Percentiles rank a stretch among this genome's conserved stretches.
Conservation (phyloP, 2,113 vertebrate species). For the Corydoras maculifer region DNA sequence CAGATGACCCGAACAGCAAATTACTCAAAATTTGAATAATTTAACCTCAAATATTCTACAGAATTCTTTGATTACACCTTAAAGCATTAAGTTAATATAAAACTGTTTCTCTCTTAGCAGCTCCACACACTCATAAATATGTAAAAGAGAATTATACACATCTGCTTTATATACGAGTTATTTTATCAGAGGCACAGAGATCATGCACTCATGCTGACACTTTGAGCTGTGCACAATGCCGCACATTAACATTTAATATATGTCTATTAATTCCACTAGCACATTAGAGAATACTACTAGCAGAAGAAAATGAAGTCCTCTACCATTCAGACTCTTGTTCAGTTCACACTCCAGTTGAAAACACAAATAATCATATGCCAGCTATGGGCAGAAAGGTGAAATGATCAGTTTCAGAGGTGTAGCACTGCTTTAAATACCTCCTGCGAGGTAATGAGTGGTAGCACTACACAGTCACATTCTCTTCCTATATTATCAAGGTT, state of each 20-base stretch:
- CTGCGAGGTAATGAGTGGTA: conserved; percentile 23
- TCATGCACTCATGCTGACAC: conserved; percentile 50
- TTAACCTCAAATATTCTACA: no score
- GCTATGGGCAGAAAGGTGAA: conserved; percentile 28
- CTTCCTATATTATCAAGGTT: conserved; percentile 19
- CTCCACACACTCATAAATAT: background rate
- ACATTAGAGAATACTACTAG: conserved; percentile 25
- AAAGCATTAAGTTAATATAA: background rate
- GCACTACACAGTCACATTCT: conserved; percentile 19
- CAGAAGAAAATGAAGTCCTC: conserved; percentile 36
- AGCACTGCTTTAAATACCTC: conserved; percentile 36
- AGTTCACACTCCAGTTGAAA: conserved; percentile 32
- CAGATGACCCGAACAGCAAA: no score
- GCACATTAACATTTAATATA: conserved; percentile 41
- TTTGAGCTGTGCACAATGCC: conserved; percentile 40
- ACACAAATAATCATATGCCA: conserved; percentile 46
- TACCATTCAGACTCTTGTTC: conserved; percentile 31
- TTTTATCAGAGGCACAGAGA: conserved; percentile 53
- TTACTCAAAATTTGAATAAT: no score
- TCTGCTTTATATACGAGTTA: conserved; percentile 2
- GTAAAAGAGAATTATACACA: background rate
- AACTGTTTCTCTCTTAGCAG: background rate
- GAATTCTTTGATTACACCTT: no score
- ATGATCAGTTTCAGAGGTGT: conserved; percentile 36
- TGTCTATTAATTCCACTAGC: conserved; percentile 43